Evolutionary conservation across 2,113 vertebrate genomes (phyloP), one percentile per base, ranked within the genome.

Genomic region (Tyto alba): DNA sequence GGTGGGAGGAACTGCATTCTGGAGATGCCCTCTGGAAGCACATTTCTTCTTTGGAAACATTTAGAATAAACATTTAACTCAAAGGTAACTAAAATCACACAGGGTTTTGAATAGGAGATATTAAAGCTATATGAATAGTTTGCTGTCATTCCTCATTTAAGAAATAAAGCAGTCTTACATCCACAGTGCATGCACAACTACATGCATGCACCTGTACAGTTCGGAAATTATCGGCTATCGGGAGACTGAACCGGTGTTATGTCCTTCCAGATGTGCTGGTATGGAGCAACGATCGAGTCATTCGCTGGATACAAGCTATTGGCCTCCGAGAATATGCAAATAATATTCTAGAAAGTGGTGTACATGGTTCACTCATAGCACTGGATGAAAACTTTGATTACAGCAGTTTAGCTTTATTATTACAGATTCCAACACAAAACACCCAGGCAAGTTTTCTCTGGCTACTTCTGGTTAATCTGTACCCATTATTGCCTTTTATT

Each of bases 331-430:
- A 99, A 98, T 99, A 99, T 77, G 99, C 99, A 97, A 99, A 99
- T 97, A 99, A 99, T 92, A 98, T 99, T 85, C 97, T 99, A 91
- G 99, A 99, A 98, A 99, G 99, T 72, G 99, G 99, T 16, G 99
- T 99, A 38, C 99, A 99, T 18, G 99, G 99, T 20, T 99, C 99
- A 32, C 99, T 99, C 60, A 98, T 99, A 88, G 99, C 99, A 76
- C 97, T 99, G 93, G 99, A 99, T 56, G 99, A 99, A 96, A 99
- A 99, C 98, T 99, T 99, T 93, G 99, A 99, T 98, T 99, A 99
- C 97, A 99, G 98, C 98, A 99, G 99, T 98, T 98, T 99, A 97
- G 99, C 99, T 56, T 98, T 99, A 91, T 98, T 99, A 87, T 98
- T 99, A 95, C 99, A 99, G 98, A 99, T 99, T 95, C 99, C 99